phyloP scores from a whole-genome alignment of 2,888 invertebrate species.

The Lepidocyrtoides sp. region DNA sequence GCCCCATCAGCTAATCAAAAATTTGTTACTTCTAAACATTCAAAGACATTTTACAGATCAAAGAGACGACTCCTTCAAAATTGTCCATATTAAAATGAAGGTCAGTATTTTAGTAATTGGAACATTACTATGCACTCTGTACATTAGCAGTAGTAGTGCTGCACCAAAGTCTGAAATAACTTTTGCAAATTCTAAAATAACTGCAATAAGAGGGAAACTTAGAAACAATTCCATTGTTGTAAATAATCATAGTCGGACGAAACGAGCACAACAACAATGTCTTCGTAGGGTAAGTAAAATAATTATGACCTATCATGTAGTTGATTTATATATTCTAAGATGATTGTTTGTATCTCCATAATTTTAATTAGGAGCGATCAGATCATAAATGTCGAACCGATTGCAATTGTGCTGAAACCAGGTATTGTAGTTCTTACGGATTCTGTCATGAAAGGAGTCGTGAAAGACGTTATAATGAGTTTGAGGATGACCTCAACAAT shows the following conservation, averaged over 20 bases:
- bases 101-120: background rate
- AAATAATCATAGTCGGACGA: background rate
- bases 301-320: background rate
- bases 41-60: no score
- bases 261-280: background rate
- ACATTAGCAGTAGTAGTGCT: background rate
- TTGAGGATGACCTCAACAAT: background rate
- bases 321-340: background rate
- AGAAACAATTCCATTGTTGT: background rate
- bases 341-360: background rate
- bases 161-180: background rate
- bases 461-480: background rate
- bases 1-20: background rate
- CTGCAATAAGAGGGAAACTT: background rate
- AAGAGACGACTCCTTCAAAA: no score
- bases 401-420: background rate
- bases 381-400: conserved; percentile 5
- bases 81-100: background rate
- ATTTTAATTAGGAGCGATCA: background rate
- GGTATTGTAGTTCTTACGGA: conserved; percentile 51
- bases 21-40: no score
- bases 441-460: conserved; percentile 42
- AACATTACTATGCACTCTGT: background rate
- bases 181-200: no score
- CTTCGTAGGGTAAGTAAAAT: background rate